A percentile compares a stretch with the other conserved stretches of the same genome.
These are phyloP conservation scores for Dynastes tityus DNA, from an alignment of 2,888 invertebrate species.

Conservation along the genomic window DNA sequence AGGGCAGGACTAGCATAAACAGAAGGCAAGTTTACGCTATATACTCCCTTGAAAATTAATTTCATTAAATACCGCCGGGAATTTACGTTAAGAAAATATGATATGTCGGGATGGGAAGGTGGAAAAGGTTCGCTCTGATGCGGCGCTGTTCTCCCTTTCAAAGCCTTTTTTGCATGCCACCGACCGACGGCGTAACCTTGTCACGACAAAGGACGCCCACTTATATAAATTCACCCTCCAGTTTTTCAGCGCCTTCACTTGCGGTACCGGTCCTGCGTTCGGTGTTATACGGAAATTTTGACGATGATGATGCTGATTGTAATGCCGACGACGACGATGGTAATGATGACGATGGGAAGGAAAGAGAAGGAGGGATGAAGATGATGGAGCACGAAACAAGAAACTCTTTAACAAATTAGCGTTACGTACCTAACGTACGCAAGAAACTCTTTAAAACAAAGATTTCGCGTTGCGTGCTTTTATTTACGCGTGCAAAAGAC, in stretches of 20 bases:
- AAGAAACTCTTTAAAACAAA: constrained; percentile 22
- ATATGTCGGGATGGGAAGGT: constrained; percentile 7
- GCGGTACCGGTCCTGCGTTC: neutral
- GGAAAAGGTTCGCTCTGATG: neutral
- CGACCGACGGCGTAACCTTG: neutral
- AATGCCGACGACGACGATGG: neutral
- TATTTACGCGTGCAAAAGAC: constrained; percentile 1
- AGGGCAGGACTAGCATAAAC: neutral
- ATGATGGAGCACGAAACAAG: constrained; percentile 14
- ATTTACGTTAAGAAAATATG: constrained; percentile 42
- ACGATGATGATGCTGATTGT: constrained; percentile 7
- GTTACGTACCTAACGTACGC: constrained; percentile 15
- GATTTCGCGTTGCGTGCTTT: constrained; percentile 19
- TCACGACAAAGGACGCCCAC: constrained; percentile 40
- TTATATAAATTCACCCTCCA: constrained; percentile 25
- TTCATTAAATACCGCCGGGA: constrained; percentile 27
- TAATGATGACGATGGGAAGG: neutral
- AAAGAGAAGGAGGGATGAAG: neutral
- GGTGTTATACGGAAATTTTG: neutral
- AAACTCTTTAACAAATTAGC: constrained; percentile 37
- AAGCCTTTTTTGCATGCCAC: constrained; percentile 34
- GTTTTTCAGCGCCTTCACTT: constrained; percentile 13
- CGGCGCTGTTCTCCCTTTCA: neutral
- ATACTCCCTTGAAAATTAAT: constrained; percentile 33
- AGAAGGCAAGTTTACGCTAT: neutral